These are phyloP conservation scores for Oasisia sp. DNA, from an alignment of 2,888 invertebrate species.

Conservation along the genomic window DNA sequence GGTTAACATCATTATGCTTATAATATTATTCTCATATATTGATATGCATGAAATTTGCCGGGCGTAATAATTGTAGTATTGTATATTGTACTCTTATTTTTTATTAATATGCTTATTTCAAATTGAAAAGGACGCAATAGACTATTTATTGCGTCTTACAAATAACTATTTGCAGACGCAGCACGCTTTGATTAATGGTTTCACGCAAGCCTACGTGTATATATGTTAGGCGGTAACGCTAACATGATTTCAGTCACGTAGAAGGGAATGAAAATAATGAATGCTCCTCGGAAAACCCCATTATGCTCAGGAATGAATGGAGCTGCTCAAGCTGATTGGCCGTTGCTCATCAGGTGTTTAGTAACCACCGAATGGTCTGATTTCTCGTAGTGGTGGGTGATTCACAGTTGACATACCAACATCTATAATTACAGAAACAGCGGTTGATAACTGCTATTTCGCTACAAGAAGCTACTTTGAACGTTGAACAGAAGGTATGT, in stretches of 20 bases:
- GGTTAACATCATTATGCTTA: too few relatives aligned
- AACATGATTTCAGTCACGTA: slow-evolving; percentile 13
- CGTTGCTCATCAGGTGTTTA: neutral
- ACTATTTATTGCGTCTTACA: too few relatives aligned
- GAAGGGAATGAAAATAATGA: neutral
- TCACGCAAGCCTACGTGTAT: neutral
- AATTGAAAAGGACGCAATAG: too few relatives aligned
- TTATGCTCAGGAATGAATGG: slow-evolving; percentile 4
- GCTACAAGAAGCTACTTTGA: slow-evolving; percentile 1
- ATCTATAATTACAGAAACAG: neutral
- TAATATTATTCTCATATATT: too few relatives aligned
- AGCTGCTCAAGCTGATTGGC: neutral
- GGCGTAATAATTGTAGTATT: too few relatives aligned
- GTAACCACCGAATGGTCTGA: slow-evolving; percentile 17
- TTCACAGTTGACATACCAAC: neutral
- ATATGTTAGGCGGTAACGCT: neutral
- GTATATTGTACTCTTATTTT: too few relatives aligned
- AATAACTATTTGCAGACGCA: too few relatives aligned
- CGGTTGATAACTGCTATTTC: neutral
- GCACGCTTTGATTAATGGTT: neutral
- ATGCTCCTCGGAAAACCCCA: neutral
- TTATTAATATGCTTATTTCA: too few relatives aligned
- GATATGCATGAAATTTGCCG: too few relatives aligned
- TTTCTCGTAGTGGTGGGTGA: slow-evolving; percentile 10
- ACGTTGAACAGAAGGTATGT: slow-evolving; percentile 12